Percentiles rank a stretch among this genome's conserved stretches.
Conservation (phyloP, 1,140 invertebrate genomes). For the Euschistus heros region DNA sequence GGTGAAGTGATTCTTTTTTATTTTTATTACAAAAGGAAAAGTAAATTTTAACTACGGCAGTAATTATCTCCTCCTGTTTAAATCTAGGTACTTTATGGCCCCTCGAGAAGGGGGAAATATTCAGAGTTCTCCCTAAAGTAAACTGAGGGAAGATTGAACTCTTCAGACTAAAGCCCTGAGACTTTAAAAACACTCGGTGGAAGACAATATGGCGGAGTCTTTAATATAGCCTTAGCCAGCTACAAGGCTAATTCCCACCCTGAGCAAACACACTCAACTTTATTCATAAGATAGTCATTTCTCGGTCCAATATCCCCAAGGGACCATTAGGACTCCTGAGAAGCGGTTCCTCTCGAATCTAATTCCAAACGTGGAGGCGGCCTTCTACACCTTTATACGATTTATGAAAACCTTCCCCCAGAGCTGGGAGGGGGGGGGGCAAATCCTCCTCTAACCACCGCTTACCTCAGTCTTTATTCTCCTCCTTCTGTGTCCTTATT, state of each 20-base stretch:
- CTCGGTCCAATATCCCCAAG: slow-evolving; percentile 14
- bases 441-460: slow-evolving; percentile 15
- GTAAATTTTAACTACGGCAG: no score
- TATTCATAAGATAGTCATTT: slow-evolving; percentile 24
- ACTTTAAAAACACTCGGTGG: slow-evolving; percentile 11
- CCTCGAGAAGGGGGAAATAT: no score
- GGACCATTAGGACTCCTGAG: not conserved
- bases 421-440: not conserved
- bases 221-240: slow-evolving; percentile 11
- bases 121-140: not conserved
- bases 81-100: no score
- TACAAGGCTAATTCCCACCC: slow-evolving; percentile 21
- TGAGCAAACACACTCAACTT: slow-evolving; percentile 21
- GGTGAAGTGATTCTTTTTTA: no score
- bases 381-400: slow-evolving; percentile 20
- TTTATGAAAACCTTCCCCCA: slow-evolving; percentile 18
- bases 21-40: no score
- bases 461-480: slow-evolving; percentile 14
- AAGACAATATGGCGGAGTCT: slow-evolving; percentile 13
- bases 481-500: not conserved
- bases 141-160: slow-evolving; percentile 12
- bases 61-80: no score
- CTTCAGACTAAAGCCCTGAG: slow-evolving; percentile 4
- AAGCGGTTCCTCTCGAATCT: not conserved
- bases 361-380: slow-evolving; percentile 8